These are phyloP conservation scores for Caenorhabditis tropicalis DNA, from an alignment of 1,140 invertebrate species.

Conservation along the genomic window DNA sequence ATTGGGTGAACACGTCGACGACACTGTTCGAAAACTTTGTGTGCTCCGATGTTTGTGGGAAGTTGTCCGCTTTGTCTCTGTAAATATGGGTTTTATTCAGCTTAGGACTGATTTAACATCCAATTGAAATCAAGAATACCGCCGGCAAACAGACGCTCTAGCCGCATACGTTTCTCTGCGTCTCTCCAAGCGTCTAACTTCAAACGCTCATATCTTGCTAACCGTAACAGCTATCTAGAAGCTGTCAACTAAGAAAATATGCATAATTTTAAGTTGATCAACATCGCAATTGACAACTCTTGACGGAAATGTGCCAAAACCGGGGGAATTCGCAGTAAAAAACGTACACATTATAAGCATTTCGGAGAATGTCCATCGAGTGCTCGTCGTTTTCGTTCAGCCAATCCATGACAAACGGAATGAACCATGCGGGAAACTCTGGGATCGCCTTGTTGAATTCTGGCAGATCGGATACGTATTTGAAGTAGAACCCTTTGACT, in stretches of 20 bases:
- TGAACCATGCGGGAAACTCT: conserved; percentile 98
- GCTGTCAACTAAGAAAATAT: too few species aligned
- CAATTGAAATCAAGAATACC: too few species aligned
- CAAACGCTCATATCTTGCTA: too few species aligned
- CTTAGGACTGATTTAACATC: too few species aligned
- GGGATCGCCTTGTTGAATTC: conserved; percentile 91
- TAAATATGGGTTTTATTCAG: background rate
- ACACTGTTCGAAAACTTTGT: conserved; percentile 99
- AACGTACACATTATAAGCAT: conserved; percentile 83
- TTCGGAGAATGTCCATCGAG: conserved; percentile 95
- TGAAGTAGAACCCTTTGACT: conserved; percentile 93
- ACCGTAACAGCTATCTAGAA: too few species aligned
- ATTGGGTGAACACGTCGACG: conserved; percentile 98
- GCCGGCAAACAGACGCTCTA: too few species aligned
- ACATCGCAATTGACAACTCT: too few species aligned
- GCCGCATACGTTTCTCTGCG: too few species aligned
- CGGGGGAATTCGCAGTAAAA: background rate
- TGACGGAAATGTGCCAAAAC: background rate
- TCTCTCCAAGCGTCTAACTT: too few species aligned
- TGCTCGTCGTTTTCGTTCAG: conserved; percentile 99
- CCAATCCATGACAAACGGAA: conserved; percentile 99
- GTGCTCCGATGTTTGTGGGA: conserved; percentile 98
- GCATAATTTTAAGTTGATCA: too few species aligned
- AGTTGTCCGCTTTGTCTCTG: conserved; percentile 96
- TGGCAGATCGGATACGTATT: conserved; percentile 97